phyloP scores from a whole-genome alignment of 2,888 invertebrate species.

The Cryptosula pallasiana region DNA sequence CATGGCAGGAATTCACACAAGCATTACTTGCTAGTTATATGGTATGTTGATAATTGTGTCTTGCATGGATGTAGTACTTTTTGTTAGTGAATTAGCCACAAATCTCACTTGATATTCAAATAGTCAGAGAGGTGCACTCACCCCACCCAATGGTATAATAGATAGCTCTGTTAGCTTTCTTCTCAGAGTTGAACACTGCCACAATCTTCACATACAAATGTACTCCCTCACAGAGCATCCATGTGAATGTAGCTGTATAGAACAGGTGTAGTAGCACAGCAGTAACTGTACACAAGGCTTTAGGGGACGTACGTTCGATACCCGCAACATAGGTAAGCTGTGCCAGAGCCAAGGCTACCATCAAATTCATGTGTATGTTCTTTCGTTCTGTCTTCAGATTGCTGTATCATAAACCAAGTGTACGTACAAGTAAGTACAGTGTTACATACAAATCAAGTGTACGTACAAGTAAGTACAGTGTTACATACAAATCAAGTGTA shows the following conservation, averaged over 20 bases:
- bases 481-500: too few relatives aligned
- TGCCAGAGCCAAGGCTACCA: slow-evolving; percentile 35
- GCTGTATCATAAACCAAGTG: slow-evolving; percentile 28
- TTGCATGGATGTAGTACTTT: too few relatives aligned
- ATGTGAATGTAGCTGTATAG: slow-evolving; percentile 39
- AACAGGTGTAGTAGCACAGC: slow-evolving; percentile 39
- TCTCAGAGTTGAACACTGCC: slow-evolving; percentile 38
- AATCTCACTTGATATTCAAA: too few relatives aligned
- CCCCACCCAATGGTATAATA: slow-evolving; percentile 42
- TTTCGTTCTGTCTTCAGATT: slow-evolving; percentile 37
- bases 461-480: too few relatives aligned
- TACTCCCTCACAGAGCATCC: slow-evolving; percentile 46
- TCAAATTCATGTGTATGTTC: slow-evolving; percentile 38
- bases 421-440: neutral
- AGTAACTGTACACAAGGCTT: slow-evolving; percentile 34
- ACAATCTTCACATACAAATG: slow-evolving; percentile 43
- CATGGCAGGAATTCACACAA: too few relatives aligned
- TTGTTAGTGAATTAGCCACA: too few relatives aligned
- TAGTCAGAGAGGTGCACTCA: too few relatives aligned
- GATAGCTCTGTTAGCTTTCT: slow-evolving; percentile 34
- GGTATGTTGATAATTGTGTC: too few relatives aligned
- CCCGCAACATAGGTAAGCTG: slow-evolving; percentile 37
- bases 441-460: too few relatives aligned
- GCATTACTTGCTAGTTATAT: too few relatives aligned
- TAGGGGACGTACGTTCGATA: slow-evolving; percentile 27